Percentiles rank a stretch among this genome's conserved stretches.
phyloP scores from a whole-genome alignment of 2,113 vertebrate genomes.

The Lates calcarifer region DNA sequence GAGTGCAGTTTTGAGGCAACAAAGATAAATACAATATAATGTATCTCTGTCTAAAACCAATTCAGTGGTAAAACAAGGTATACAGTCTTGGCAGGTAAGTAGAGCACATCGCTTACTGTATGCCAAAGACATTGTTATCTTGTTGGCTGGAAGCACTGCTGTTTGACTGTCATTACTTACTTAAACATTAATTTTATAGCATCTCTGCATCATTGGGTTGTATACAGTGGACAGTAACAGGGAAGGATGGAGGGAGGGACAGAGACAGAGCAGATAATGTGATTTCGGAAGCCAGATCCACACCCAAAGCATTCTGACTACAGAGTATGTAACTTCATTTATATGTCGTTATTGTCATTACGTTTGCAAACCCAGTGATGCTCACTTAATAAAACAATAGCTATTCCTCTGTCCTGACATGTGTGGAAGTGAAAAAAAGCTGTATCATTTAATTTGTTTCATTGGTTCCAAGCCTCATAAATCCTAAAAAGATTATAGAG shows the following conservation, averaged over 20 bases:
- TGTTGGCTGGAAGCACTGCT: slow-evolving; percentile 24
- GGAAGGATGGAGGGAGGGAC: neutral
- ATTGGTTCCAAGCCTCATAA: slow-evolving; percentile 59
- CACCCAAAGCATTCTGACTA: neutral
- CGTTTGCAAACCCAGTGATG: slow-evolving; percentile 13
- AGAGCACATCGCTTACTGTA: slow-evolving; percentile 7
- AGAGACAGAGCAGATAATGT: slow-evolving; percentile 22
- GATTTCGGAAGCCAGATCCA: slow-evolving; percentile 32
- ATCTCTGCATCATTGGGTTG: slow-evolving; percentile 33
- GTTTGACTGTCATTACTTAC: slow-evolving; percentile 51
- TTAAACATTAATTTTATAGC: slow-evolving; percentile 43
- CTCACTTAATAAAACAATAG: slow-evolving; percentile 31
- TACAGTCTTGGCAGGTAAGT: slow-evolving; percentile 18
- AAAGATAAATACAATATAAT: slow-evolving; percentile 12
- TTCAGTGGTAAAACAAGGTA: neutral
- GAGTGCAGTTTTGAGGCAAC: neutral
- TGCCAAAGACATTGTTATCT: slow-evolving; percentile 38
- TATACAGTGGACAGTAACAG: slow-evolving; percentile 21
- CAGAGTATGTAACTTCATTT: slow-evolving; percentile 1
- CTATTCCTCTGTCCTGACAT: neutral
- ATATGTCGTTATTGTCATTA: neutral
- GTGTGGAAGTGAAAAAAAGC: slow-evolving; percentile 37
- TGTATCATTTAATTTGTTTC: slow-evolving; percentile 59
- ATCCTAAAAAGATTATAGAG: slow-evolving; percentile 64
- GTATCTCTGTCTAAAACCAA: slow-evolving; percentile 9